phyloP scores from a whole-genome alignment of 2,888 invertebrate genomes.

The Selenia dentaria region DNA sequence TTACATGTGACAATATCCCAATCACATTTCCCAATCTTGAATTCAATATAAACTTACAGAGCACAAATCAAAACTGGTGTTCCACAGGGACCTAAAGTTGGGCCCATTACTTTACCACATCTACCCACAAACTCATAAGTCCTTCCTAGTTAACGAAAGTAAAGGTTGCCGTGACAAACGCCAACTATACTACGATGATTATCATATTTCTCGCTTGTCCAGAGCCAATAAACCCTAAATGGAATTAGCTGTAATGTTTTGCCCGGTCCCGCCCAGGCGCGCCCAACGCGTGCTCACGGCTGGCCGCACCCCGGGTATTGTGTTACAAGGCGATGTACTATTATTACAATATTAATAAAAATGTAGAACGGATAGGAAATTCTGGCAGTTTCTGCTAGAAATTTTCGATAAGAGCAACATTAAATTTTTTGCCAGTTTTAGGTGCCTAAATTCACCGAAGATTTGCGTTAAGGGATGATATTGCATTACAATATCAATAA shows the following conservation, averaged over 20 bases:
- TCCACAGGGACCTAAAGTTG: not conserved
- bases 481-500: too few relatives aligned
- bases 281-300: conserved; percentile 1
- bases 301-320: conserved; percentile 17
- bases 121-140: not conserved
- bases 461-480: too few relatives aligned
- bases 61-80: too few relatives aligned
- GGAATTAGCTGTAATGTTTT: conserved; percentile 10
- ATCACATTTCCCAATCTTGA: too few relatives aligned
- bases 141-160: conserved; percentile 4
- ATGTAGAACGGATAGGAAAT: conserved; percentile 3
- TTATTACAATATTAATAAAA: conserved; percentile 17
- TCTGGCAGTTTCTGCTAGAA: too few relatives aligned
- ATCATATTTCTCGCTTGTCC: conserved; percentile 26
- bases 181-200: conserved; percentile 15
- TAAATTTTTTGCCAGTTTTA: too few relatives aligned
- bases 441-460: too few relatives aligned
- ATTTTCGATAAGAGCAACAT: too few relatives aligned
- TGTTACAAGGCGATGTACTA: conserved; percentile 17
- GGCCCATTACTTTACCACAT: not conserved
- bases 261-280: conserved; percentile 19
- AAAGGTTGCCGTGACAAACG: conserved; percentile 16
- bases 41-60: too few relatives aligned
- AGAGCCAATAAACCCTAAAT: conserved; percentile 20
- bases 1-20: too few relatives aligned